Conservation (phyloP, 2,888 invertebrate species). For the Temnothorax rugatulus region DNA sequence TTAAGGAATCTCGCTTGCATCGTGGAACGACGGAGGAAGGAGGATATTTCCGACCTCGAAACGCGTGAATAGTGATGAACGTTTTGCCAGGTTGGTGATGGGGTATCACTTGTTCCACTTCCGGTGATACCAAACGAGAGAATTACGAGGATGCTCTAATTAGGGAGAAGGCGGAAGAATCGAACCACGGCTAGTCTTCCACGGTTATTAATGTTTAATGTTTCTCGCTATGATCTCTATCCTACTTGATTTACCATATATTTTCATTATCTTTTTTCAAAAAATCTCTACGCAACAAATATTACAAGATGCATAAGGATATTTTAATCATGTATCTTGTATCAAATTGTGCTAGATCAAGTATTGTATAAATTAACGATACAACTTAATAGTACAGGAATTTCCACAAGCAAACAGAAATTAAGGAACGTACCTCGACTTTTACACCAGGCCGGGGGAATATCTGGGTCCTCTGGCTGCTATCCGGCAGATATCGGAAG, state of each 20-base stretch:
- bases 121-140: background rate
- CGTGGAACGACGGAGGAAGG: background rate
- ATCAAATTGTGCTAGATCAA: background rate
- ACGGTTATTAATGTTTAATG: background rate
- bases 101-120: constrained; percentile 22
- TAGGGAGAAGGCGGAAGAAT: background rate
- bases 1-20: constrained; percentile 58
- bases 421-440: constrained; percentile 78
- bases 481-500: constrained; percentile 80
- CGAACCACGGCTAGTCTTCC: background rate
- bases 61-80: constrained; percentile 32
- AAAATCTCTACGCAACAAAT: background rate
- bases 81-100: background rate
- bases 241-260: background rate
- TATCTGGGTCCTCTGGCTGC: constrained; percentile 74
- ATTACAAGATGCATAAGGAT: background rate
- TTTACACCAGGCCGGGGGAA: constrained; percentile 77
- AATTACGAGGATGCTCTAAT: background rate
- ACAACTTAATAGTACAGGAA: background rate
- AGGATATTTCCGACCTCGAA: constrained; percentile 9
- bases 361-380: background rate
- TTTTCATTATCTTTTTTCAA: background rate
- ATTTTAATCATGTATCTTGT: background rate
- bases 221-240: background rate
- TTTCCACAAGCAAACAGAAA: background rate